Evolutionary conservation across 2,113 vertebrate genomes (phyloP), one percentile per base, ranked within the genome.

Genomic region (Hyaena hyaena): DNA sequence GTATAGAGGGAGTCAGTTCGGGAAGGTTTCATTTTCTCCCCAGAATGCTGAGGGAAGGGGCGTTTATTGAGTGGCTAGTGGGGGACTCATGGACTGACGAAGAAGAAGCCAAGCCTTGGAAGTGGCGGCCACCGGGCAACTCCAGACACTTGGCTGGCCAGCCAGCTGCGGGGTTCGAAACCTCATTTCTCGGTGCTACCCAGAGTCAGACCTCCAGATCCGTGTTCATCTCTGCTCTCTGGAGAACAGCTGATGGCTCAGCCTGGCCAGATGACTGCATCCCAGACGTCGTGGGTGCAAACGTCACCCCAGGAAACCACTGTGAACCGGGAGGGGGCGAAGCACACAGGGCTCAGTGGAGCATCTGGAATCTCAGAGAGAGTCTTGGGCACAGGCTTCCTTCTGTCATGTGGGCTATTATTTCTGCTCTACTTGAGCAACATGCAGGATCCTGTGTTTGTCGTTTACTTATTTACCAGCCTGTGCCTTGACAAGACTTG

Each of bases 361-460:
- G 33, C 48, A 35, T 55, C 48, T 73, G 45, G 23, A 71, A 26
- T 31, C 35, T 10, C 23, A 17, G 79, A 26, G 43, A 95, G 14
- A 19, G 43, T 61, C 12, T 10, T 0, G 1, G 77, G 6, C 24
- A 4, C 2, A 35, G 17, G 3, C 12, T 39, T 24, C n/a, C 69
- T 53, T 76, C 35, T 69, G 3, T 43, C 21, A 58, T 7, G 2
- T 14, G 1, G 9, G 7, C 7, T 10, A 31, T 61, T 9, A 9
- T 17, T 19, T 71, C 31, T 76, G n/a, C 69, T 66, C 7, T 28
- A 6, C 8, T 39, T 65, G 14, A 74, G 84, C 16, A 61, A 16
- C 39, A 88, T 16, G 45, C 24, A 24, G 45, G 82, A 77, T 63
- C n/a, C 23, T 88, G 16, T 4, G 11, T 31, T 50, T 71, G 16